A percentile compares a stretch with the other conserved stretches of the same genome.
These are phyloP conservation scores for Carettochelys insculpta DNA, from an alignment of 2,113 vertebrate genomes.

Conservation along the genomic window DNA sequence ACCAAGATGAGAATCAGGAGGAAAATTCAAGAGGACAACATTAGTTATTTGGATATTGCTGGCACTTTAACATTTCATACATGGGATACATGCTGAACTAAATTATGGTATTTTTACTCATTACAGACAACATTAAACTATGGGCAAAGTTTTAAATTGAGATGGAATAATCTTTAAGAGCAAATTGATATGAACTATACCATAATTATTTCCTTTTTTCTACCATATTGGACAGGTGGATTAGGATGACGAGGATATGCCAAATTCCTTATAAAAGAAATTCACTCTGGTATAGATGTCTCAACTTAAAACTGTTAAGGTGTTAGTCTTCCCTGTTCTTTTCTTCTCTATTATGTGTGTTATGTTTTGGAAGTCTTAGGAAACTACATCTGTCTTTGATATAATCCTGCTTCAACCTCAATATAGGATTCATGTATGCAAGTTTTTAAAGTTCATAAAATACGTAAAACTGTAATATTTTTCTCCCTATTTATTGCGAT, in stretches of 20 bases:
- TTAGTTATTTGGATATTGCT: conserved; percentile 3
- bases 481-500: neutral
- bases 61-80: conserved; percentile 14
- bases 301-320: neutral
- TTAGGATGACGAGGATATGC: neutral
- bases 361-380: neutral
- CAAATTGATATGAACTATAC: neutral
- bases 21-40: conserved; percentile 30
- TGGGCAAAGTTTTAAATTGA: neutral
- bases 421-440: neutral
- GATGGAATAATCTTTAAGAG: conserved; percentile 13
- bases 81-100: conserved; percentile 6
- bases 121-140: neutral
- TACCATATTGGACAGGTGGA: neutral
- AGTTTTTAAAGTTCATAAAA: neutral
- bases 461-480: neutral
- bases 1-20: conserved; percentile 4
- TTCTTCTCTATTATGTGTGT: neutral
- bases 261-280: neutral
- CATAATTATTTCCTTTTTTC: neutral
- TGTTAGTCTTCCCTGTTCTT: neutral
- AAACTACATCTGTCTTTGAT: neutral
- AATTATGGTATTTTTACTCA: conserved; percentile 25
- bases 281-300: neutral
- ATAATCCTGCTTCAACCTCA: neutral